Evolutionary conservation across 2,113 vertebrate genomes (phyloP).

Genomic region (Peromyscus polionotus): DNA sequence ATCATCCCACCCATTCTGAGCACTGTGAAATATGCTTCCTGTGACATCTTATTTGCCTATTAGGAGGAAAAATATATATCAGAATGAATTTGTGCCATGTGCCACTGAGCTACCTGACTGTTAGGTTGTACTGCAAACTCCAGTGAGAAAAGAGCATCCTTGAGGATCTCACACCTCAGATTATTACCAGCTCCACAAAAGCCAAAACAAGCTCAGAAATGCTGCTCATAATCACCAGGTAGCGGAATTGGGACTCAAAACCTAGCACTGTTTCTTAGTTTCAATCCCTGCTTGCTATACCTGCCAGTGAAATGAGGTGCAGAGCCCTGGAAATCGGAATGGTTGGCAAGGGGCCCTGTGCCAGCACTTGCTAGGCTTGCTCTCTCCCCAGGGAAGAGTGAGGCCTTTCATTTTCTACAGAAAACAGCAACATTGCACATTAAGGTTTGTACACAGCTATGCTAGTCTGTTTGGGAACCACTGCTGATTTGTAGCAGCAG

Average conservation of each 20-base stretch:
- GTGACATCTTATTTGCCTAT: background rate
- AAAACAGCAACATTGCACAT: background rate
- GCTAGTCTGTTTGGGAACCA: slow-evolving; percentile 15
- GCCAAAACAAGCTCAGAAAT: background rate
- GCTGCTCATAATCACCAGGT: background rate
- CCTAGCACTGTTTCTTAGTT: background rate
- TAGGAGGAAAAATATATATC: background rate
- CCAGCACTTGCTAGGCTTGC: background rate
- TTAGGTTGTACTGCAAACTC: background rate
- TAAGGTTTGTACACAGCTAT: background rate
- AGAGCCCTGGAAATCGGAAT: background rate
- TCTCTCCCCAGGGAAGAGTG: slow-evolving; percentile 5
- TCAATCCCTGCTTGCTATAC: background rate
- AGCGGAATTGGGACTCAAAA: background rate
- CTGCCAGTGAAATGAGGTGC: background rate
- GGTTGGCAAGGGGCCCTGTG: slow-evolving; percentile 26
- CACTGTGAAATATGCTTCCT: background rate
- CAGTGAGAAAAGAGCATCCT: background rate
- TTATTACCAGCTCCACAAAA: background rate
- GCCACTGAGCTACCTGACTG: background rate
- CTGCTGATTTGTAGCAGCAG: slow-evolving; percentile 43
- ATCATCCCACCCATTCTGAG: background rate
- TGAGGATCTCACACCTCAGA: background rate
- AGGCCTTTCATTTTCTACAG: slow-evolving; percentile 50
- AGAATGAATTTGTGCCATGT: background rate